phyloP scores from a whole-genome alignment of 2,113 vertebrate species.

The Heliornis fulica region DNA sequence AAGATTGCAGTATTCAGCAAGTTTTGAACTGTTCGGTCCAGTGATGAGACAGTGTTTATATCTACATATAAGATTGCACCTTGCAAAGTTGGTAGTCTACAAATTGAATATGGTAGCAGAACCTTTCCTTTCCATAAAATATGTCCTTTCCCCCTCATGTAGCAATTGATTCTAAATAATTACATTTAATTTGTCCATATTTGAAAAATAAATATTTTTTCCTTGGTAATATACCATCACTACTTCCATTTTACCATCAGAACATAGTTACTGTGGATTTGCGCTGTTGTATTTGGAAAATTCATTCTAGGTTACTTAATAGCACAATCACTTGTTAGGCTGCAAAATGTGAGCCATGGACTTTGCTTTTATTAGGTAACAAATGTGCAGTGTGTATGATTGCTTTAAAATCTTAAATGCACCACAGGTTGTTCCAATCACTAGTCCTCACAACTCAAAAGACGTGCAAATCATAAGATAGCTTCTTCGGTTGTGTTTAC shows the following conservation, averaged over 20 bases:
- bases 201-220: neutral
- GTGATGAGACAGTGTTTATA: neutral
- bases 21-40: neutral
- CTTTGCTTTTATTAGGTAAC: neutral
- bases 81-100: neutral
- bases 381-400: neutral
- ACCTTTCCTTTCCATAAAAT: neutral
- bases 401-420: neutral
- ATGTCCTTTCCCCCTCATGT: neutral
- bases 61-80: neutral
- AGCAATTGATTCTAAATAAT: neutral
- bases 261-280: neutral
- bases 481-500: neutral
- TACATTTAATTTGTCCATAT: neutral
- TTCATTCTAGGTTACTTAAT: neutral
- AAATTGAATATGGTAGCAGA: neutral
- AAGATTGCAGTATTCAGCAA: neutral
- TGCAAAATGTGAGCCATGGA: neutral
- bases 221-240: neutral
- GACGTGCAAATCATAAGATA: too few species aligned
- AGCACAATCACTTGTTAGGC: neutral
- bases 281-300: neutral
- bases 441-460: neutral
- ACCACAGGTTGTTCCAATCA: neutral
- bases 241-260: neutral